Percentiles rank a stretch among this genome's conserved stretches.
These are phyloP conservation scores for Nephotettix cincticeps DNA, from an alignment of 1,140 invertebrate genomes.

Conservation along the genomic window DNA sequence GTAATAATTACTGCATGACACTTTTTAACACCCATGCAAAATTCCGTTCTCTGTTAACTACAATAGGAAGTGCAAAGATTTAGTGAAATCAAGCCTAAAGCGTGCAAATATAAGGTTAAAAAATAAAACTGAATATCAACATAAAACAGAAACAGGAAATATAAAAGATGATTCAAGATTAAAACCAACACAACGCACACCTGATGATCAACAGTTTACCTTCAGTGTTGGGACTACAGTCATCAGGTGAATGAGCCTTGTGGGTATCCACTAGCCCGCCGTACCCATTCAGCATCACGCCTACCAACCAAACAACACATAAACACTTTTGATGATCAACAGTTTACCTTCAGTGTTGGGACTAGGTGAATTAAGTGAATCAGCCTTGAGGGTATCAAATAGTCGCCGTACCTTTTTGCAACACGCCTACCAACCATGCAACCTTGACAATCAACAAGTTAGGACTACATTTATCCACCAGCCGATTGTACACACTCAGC, in stretches of 20 bases:
- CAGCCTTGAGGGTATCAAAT: constrained; percentile 13
- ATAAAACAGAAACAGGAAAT: no score
- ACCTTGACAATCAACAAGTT: background rate
- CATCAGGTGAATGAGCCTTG: constrained; percentile 23
- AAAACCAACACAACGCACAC: no score
- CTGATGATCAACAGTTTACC: background rate
- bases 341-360: background rate
- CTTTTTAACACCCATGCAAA: no score
- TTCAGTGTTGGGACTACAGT: background rate
- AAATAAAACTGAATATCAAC: no score
- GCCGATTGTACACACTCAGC: no score
- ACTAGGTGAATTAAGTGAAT: background rate
- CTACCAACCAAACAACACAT: constrained; percentile 29
- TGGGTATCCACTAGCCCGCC: constrained; percentile 14
- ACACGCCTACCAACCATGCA: constrained; percentile 33
- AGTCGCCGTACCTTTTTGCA: constrained; percentile 29
- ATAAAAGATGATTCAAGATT: no score
- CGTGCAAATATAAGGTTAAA: no score
- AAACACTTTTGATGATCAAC: background rate
- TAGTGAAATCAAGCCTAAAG: no score
- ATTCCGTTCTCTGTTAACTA: no score
- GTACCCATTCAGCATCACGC: constrained; percentile 35
- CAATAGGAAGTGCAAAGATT: no score
- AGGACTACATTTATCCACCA: no score
- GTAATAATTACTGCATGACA: no score